These are phyloP conservation scores for Neodiprion fabricii DNA, from an alignment of 1,140 invertebrate genomes.

Conservation along the genomic window DNA sequence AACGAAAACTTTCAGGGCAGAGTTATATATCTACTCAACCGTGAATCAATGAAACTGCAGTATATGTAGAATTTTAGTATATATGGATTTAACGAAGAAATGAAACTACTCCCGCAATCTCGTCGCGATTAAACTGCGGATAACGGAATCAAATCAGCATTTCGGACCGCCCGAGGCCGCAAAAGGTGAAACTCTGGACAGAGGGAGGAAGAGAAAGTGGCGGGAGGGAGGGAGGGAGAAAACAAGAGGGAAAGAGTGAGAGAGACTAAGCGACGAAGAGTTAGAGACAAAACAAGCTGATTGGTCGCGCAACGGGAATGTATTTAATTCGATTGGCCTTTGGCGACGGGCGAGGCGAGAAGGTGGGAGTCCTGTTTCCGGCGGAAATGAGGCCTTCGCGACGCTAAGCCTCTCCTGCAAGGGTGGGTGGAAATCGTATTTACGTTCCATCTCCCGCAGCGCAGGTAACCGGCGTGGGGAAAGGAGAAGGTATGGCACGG, in stretches of 20 bases:
- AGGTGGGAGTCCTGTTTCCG: conserved; percentile 52
- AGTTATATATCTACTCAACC: no score
- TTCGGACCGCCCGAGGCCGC: conserved; percentile 15
- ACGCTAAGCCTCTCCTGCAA: conserved; percentile 25
- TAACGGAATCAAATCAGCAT: conserved; percentile 19
- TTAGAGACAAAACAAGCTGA: conserved; percentile 33
- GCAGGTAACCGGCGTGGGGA: conserved; percentile 35
- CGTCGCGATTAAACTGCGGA: conserved; percentile 14
- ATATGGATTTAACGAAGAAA: no score
- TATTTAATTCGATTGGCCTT: conserved; percentile 49
- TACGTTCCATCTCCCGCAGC: conserved; percentile 44
- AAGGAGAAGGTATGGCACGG: background rate
- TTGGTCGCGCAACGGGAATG: conserved; percentile 39
- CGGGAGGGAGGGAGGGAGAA: conserved; percentile 4
- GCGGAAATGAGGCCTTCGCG: conserved; percentile 54
- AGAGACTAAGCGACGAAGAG: conserved; percentile 11
- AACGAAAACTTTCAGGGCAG: no score
- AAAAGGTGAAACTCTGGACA: conserved; percentile 28
- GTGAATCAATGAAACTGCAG: no score
- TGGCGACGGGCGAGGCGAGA: conserved; percentile 17
- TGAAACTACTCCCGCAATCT: no score
- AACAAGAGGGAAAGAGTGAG: conserved; percentile 18
- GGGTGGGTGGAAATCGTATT: conserved; percentile 42
- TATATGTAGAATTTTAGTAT: no score
- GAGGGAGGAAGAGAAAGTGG: conserved; percentile 10